Evolutionary conservation across 30 jellyfish, hydroid and myxozoan species (phyloP).

Genomic region (Turritopsis rubra): DNA sequence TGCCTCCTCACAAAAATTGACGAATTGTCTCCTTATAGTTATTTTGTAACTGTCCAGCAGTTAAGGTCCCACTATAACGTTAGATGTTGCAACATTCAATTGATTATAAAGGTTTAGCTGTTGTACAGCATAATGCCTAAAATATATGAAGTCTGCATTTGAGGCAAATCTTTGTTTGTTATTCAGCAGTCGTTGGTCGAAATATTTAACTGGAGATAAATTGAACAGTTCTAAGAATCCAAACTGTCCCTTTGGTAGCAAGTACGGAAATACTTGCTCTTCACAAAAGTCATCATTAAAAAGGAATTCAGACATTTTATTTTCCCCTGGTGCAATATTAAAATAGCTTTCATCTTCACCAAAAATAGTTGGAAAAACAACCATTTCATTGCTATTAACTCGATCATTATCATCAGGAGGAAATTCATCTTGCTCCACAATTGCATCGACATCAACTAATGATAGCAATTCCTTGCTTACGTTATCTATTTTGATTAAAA

Average conservation of each 20-base stretch:
- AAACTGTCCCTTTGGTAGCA: too few relatives aligned
- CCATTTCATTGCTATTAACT: neutral
- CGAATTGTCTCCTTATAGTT: too few relatives aligned
- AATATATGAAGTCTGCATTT: too few relatives aligned
- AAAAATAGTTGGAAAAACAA: neutral
- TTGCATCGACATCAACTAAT: neutral
- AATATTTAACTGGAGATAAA: neutral
- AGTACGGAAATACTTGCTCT: neutral
- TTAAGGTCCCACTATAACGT: too few relatives aligned
- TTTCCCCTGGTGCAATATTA: slow-evolving; percentile 11
- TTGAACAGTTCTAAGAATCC: neutral
- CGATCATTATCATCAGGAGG: slow-evolving; percentile 14
- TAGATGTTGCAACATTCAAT: too few relatives aligned
- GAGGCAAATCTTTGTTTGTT: too few relatives aligned
- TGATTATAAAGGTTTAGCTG: too few relatives aligned
- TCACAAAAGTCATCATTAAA: slow-evolving; percentile 16
- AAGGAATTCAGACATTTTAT: neutral
- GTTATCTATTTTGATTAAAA: neutral
- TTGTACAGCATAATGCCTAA: too few relatives aligned
- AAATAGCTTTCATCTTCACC: neutral
- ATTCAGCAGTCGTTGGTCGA: neutral
- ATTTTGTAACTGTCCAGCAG: too few relatives aligned
- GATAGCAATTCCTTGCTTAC: neutral
- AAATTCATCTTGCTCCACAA: slow-evolving; percentile 10
- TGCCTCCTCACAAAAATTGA: too few relatives aligned